Conservation (phyloP, 2,113 vertebrate genomes). For the Nipponia nippon region DNA sequence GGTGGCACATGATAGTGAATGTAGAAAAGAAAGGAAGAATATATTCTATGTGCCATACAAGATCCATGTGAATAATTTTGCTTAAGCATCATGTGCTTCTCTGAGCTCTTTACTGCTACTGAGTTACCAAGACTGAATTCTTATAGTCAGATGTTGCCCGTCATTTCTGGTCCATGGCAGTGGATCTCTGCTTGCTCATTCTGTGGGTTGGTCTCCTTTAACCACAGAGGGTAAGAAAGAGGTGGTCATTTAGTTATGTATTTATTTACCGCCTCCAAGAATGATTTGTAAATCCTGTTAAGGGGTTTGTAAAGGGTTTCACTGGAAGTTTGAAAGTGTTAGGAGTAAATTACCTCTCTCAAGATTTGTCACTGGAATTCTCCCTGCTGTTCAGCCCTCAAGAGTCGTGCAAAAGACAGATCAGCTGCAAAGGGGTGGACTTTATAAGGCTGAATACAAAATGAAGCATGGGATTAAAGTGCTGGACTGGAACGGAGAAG, state of each 20-base stretch:
- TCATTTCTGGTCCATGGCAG: neutral
- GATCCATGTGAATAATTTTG: neutral
- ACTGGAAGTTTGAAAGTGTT: neutral
- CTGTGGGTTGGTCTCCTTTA: neutral
- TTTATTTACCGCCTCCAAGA: neutral
- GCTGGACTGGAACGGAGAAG: neutral
- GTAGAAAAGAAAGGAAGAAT: neutral
- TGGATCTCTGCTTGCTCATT: neutral
- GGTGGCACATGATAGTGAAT: neutral
- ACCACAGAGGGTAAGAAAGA: neutral
- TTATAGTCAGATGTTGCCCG: neutral
- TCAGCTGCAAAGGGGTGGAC: neutral
- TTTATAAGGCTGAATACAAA: neutral
- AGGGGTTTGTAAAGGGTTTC: neutral
- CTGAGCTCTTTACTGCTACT: neutral
- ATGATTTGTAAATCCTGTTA: neutral
- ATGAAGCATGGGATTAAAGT: neutral
- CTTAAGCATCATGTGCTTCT: neutral
- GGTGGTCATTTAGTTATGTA: neutral
- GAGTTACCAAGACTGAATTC: neutral
- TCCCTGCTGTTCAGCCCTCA: neutral
- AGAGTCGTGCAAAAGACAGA: neutral
- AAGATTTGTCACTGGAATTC: neutral
- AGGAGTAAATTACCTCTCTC: neutral
- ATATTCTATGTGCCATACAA: neutral